phyloP scores from a whole-genome alignment of 2,797 vertebrate species.

The Paguma larvata region DNA sequence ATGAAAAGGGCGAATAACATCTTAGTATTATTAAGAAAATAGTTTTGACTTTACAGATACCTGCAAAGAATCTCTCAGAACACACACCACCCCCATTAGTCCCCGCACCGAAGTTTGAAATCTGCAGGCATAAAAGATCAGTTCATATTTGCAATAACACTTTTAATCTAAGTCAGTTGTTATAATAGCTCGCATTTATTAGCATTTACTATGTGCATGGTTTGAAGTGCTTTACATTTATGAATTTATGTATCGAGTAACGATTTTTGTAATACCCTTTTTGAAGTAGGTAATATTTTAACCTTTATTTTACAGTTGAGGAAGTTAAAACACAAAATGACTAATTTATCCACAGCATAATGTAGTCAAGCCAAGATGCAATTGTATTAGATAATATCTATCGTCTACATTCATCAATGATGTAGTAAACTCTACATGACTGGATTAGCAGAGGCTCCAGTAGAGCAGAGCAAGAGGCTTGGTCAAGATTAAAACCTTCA shows the following conservation, averaged over 20 bases:
- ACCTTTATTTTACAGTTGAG: conserved; percentile 22
- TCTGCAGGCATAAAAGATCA: not conserved
- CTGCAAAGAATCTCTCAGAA: not conserved
- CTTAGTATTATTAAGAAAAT: not conserved
- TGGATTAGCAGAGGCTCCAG: not conserved
- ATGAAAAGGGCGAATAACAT: conserved; percentile 10
- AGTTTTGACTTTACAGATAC: not conserved
- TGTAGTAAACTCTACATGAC: not conserved
- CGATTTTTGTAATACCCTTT: not conserved
- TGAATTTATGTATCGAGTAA: not conserved
- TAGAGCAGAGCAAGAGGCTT: not conserved
- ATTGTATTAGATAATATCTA: not conserved
- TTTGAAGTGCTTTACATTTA: conserved; percentile 29
- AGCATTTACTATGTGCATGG: not conserved
- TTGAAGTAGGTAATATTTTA: not conserved
- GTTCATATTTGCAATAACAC: not conserved
- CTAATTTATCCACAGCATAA: not conserved
- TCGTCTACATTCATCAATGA: not conserved
- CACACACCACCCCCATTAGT: not conserved
- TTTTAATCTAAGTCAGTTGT: not conserved
- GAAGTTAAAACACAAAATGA: not conserved
- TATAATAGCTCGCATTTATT: conserved; percentile 1
- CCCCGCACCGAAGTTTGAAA: not conserved
- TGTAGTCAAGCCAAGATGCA: not conserved
- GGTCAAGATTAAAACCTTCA: not conserved